Evolutionary conservation across 2,113 vertebrate species (phyloP), one percentile per base, ranked within the genome.

Genomic region (Orycteropus afer): DNA sequence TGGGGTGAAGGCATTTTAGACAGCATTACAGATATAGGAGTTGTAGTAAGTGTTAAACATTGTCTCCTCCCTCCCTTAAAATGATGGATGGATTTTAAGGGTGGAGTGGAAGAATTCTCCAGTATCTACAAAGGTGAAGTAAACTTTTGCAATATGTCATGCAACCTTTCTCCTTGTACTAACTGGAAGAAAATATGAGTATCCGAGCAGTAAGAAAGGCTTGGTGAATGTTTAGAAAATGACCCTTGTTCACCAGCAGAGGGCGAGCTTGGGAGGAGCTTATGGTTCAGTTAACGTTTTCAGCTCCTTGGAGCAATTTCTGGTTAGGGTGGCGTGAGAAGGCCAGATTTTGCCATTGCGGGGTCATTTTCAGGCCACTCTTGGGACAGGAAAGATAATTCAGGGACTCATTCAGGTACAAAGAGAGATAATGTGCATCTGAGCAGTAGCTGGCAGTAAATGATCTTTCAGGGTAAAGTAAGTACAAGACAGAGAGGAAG

Each of bases 201-300:
- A 22, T 74, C 37, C 57, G 80, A 55, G n/a, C 74, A 20, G 25
- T 40, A 86, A 57, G 51, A 53, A 78, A 89, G 25, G 57, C 49
- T 12, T 20, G 23, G 27, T 18, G 15, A 17, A 32, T 17, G 37
- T 37, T 74, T 63, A 14, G 86, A 78, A 82, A 85, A 65, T 40
- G 78, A 79, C 51, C 10, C 23, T 2, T 9, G 17, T 77, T 53
- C n/a, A 69, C 96, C 97, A 95, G 95, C 96, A 97, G 97, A 96
- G 97, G 96, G 96, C 94, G 27, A 51, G 86, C 89, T 67, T 37
- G 80, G 55, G 91, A 74, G 93, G 91, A 34, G 73, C 22, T 40
- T 10, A 8, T 4, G 25, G 65, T 76, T 84, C 13, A 12, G 45
- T 32, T 34, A 8, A 67, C 9, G 29, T 27, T 57, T 3, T 23